phyloP scores from a whole-genome alignment of 2,797 vertebrate species.

The Sebastes trivittatus region DNA sequence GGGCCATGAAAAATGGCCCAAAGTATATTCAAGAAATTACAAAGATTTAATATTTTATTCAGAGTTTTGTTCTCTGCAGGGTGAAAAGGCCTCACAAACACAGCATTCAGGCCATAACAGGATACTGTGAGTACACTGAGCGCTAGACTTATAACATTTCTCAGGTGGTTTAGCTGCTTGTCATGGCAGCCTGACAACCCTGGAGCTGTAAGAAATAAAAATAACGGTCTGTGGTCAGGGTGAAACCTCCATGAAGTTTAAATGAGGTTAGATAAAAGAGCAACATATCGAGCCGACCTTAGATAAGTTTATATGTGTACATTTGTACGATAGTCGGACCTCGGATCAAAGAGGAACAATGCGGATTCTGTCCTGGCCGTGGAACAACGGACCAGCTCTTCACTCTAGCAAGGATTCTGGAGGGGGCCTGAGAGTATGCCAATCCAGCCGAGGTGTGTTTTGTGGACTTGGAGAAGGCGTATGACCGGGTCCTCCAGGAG shows the following conservation, averaged over 20 bases:
- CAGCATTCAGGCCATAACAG: neutral
- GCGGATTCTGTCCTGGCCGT: no score
- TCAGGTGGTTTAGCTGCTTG: slow-evolving; percentile 27
- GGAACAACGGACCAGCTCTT: no score
- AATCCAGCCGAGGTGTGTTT: no score
- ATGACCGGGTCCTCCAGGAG: no score
- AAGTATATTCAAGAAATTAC: neutral
- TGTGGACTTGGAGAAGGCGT: no score
- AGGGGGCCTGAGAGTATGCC: no score
- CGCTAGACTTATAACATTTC: slow-evolving; percentile 12
- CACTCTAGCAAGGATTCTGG: no score
- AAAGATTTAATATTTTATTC: neutral
- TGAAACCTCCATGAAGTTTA: neutral
- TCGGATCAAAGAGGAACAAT: no score
- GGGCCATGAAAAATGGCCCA: neutral
- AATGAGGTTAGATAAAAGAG: neutral
- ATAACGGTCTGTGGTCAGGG: slow-evolving; percentile 4
- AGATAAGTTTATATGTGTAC: neutral
- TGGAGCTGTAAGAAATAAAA: slow-evolving; percentile 18
- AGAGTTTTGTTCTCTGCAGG: neutral
- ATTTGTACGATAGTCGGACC: neutral
- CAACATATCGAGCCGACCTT: neutral
- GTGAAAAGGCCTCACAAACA: slow-evolving; percentile 1
- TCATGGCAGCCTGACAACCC: neutral
- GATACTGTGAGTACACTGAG: neutral